Evolutionary conservation across 1,140 invertebrate genomes (phyloP), one percentile per base, ranked within the genome.

Genomic region (Megathymus violae): DNA sequence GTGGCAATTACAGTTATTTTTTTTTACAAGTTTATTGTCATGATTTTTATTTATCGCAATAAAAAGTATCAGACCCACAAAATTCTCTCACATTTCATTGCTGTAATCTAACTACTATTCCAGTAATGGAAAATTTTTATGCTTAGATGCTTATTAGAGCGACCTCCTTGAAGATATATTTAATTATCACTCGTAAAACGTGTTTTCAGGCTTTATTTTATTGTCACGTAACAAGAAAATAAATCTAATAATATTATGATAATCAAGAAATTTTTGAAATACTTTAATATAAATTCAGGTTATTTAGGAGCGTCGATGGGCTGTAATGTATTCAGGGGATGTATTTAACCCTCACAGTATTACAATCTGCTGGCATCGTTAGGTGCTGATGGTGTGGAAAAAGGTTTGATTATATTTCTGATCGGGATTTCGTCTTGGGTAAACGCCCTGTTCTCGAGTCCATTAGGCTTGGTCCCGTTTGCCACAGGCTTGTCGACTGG

Each of bases 381-480:
- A 7, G 61, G 54, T n/a, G 52, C 47, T 6, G 60, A 13, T 6
- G 63, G 68, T 1, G 52, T 58, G 11, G 52, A 13, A 0, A 44
- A n/a, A 3, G 52, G 52, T 44, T 58, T 58, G 13, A 31, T 63
- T 15, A 54, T 46, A 22, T 51, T 62, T 56, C 71, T 76, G 6
- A 61, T 40, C 0, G 74, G 51, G 0, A 70, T 50, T 47, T 92
- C 91, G 58, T 91, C 90, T 15, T 86, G 86, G 1, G 67, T 81
- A 73, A 81, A 92, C 0, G 89, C 89, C 27, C 75, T 73, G 76
- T 92, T 92, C 69, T 92, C 91, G 5, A 85, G 63, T 3, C 91
- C 91, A 9, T 56, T 80, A 15, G 63, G 62, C 60, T 76, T 82
- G 51, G 43, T 41, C 7, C 38, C 27, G 5, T 48, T 17, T 13